Conservation (phyloP, 2,888 invertebrate genomes). For the Mythimna vitellina region DNA sequence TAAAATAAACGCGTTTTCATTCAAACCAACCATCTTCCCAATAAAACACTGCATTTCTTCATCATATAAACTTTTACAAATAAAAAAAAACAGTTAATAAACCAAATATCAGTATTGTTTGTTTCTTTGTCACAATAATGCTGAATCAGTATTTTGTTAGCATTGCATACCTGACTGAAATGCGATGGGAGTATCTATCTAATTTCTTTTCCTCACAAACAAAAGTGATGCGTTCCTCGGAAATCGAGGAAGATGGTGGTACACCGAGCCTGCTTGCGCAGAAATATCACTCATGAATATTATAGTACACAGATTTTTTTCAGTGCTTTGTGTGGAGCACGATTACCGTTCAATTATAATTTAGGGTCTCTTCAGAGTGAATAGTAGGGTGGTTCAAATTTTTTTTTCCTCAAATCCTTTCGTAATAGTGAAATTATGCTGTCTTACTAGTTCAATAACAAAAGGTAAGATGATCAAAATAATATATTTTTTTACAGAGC, state of each 20-base stretch:
- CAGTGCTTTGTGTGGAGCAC: too few relatives aligned
- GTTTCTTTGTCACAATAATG: constrained; percentile 18
- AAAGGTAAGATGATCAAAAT: too few relatives aligned
- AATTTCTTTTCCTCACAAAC: constrained; percentile 52
- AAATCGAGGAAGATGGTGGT: constrained; percentile 35
- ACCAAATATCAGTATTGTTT: constrained; percentile 7
- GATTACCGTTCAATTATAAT: too few relatives aligned
- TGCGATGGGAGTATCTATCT: constrained; percentile 41
- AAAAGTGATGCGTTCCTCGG: constrained; percentile 40
- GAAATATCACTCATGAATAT: neutral
- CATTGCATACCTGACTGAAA: constrained; percentile 31
- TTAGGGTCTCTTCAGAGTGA: too few relatives aligned
- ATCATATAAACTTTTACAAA: neutral
- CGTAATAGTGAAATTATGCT: too few relatives aligned
- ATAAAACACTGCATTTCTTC: neutral
- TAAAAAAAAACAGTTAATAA: neutral
- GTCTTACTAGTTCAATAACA: too few relatives aligned
- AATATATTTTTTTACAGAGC: too few relatives aligned
- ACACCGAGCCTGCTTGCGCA: constrained; percentile 24
- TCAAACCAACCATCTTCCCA: too few relatives aligned
- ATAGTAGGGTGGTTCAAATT: too few relatives aligned
- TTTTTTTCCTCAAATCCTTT: too few relatives aligned
- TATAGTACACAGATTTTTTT: too few relatives aligned
- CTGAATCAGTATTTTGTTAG: constrained; percentile 22
- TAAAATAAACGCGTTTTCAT: too few relatives aligned